phyloP scores from a whole-genome alignment of 2,888 invertebrate species.

The Nemapogon koenigi region DNA sequence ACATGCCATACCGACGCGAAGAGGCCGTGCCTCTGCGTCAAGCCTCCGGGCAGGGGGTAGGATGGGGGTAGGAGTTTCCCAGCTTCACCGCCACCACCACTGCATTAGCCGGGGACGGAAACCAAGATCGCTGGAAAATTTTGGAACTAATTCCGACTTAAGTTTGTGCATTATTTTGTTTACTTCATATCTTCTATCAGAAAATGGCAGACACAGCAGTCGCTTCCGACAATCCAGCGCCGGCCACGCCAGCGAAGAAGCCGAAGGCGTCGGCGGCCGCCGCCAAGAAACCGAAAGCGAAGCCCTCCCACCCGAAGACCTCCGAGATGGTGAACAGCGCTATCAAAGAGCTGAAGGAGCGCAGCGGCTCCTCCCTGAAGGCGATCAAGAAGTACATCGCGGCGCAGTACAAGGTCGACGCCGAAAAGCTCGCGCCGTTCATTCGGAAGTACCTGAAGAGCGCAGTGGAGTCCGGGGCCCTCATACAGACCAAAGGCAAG shows the following conservation, averaged over 20 bases:
- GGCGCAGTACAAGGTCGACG: constrained; percentile 64
- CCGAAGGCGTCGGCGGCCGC: constrained; percentile 18
- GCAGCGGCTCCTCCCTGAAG: constrained; percentile 64
- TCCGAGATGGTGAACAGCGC: constrained; percentile 69
- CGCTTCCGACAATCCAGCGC: constrained; percentile 21
- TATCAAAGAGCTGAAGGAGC: constrained; percentile 55
- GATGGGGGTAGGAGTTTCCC: too few species aligned
- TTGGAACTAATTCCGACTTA: too few species aligned
- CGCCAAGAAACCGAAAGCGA: constrained; percentile 23
- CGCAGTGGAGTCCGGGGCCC: constrained; percentile 56
- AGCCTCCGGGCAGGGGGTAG: too few species aligned
- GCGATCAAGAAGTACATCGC: constrained; percentile 70
- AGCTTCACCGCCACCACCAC: too few species aligned
- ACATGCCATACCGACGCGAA: too few species aligned
- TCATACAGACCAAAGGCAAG: constrained; percentile 63
- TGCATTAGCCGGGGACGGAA: too few species aligned
- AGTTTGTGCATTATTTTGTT: too few species aligned
- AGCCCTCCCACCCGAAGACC: too few species aligned
- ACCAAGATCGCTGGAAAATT: too few species aligned
- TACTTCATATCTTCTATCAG: too few species aligned
- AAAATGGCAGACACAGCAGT: constrained; percentile 29
- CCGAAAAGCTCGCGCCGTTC: constrained; percentile 61
- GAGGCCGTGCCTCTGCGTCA: too few species aligned
- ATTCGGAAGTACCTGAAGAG: constrained; percentile 66
- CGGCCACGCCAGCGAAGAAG: constrained; percentile 19